These are phyloP conservation scores for Orchestia grillus DNA, from an alignment of 1,140 invertebrate species.

Conservation along the genomic window DNA sequence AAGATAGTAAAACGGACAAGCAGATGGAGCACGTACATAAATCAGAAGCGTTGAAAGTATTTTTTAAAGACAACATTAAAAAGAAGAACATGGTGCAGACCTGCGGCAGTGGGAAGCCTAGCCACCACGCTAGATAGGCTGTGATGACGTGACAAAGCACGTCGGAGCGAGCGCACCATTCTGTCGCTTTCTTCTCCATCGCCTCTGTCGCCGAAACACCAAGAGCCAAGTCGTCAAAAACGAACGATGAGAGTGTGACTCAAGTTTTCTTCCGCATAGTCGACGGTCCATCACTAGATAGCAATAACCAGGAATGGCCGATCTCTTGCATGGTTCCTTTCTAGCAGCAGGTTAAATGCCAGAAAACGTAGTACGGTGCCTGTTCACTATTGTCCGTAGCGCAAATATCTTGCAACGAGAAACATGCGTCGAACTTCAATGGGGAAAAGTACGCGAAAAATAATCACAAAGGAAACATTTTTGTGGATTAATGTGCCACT, in stretches of 20 bases:
- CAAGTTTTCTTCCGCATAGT: conserved; percentile 24
- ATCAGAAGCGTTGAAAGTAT: neutral
- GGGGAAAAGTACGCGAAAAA: neutral
- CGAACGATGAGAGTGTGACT: neutral
- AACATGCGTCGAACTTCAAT: neutral
- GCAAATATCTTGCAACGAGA: neutral
- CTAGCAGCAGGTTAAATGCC: neutral
- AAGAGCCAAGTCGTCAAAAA: conserved; percentile 6
- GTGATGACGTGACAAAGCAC: conserved; percentile 45
- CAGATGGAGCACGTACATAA: neutral
- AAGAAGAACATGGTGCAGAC: neutral
- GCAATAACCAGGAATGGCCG: neutral
- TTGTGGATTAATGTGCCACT: no score
- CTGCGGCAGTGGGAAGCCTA: conserved; percentile 18
- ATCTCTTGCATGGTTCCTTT: neutral
- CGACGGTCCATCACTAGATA: neutral
- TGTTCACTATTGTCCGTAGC: neutral
- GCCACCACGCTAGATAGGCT: conserved; percentile 46
- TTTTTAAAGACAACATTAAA: neutral
- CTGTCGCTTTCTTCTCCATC: conserved; percentile 50
- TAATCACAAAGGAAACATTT: no score
- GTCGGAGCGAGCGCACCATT: conserved; percentile 51
- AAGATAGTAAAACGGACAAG: neutral
- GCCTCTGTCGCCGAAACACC: neutral
- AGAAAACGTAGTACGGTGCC: neutral